phyloP scores from a whole-genome alignment of 2,797 vertebrate genomes.

The Ptychobarbus kaznakovi region DNA sequence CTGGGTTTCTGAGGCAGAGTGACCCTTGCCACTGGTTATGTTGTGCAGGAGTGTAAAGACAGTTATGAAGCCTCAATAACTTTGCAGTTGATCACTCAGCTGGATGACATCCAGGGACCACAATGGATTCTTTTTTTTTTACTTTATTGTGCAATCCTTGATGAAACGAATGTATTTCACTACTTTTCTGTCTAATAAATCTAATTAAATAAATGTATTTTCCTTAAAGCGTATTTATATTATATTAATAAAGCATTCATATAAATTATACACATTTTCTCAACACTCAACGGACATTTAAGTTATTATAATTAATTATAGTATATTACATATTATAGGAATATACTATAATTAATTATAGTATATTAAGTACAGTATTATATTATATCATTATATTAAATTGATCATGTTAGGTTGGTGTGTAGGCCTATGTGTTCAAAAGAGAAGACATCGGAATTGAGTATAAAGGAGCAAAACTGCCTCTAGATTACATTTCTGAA shows the following conservation, averaged over 20 bases:
- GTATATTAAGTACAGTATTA: not conserved
- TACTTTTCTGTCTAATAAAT: no score
- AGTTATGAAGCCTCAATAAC: slow-evolving; percentile 73
- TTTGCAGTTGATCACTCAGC: slow-evolving; percentile 70
- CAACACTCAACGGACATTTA: not conserved
- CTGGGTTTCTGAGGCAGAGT: slow-evolving; percentile 56
- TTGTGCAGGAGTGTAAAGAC: slow-evolving; percentile 63
- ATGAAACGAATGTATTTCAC: no score
- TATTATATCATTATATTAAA: no score
- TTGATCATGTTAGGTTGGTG: not conserved
- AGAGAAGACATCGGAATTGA: slow-evolving; percentile 34
- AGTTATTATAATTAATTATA: not conserved
- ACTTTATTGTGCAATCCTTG: no score
- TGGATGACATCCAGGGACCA: slow-evolving; percentile 65
- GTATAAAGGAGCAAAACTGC: slow-evolving; percentile 8
- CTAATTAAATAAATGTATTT: no score
- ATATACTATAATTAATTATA: not conserved
- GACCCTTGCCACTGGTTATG: slow-evolving; percentile 64
- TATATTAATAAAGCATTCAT: not conserved
- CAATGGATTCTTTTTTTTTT: no score
- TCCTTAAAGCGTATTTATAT: no score
- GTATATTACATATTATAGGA: not conserved
- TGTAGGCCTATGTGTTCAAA: not conserved
- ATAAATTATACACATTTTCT: not conserved
- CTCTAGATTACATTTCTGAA: not conserved